Conservation (phyloP, 2,888 invertebrate species). For the Psococerastis gibbosa region DNA sequence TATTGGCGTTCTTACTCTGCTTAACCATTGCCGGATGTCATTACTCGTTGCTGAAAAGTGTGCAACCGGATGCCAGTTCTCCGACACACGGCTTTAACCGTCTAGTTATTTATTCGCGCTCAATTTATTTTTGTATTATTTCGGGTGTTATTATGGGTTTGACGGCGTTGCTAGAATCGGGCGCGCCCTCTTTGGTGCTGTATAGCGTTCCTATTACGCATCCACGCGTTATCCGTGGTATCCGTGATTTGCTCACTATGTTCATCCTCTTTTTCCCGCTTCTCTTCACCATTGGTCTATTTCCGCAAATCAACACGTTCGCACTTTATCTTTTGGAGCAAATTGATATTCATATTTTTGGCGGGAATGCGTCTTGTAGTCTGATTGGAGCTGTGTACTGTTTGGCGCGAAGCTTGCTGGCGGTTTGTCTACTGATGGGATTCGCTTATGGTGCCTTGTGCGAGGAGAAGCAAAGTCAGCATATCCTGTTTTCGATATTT, state of each 20-base stretch:
- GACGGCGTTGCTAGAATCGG: neutral
- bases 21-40: constrained; percentile 96
- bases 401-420: constrained; percentile 57
- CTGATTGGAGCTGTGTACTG: constrained; percentile 67
- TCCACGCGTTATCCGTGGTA: constrained; percentile 39
- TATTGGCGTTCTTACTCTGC: constrained; percentile 87
- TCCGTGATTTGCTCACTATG: constrained; percentile 55
- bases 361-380: constrained; percentile 74
- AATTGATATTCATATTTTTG: constrained; percentile 75
- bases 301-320: constrained; percentile 96
- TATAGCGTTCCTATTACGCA: constrained; percentile 31
- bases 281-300: constrained; percentile 83
- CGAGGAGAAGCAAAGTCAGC: constrained; percentile 69
- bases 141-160: constrained; percentile 21
- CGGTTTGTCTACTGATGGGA: constrained; percentile 63
- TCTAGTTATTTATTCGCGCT: constrained; percentile 81
- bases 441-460: constrained; percentile 72
- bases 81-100: constrained; percentile 96
- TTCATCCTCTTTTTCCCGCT: constrained; percentile 82
- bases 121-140: constrained; percentile 72
- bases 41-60: constrained; percentile 90
- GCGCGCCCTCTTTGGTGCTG: constrained; percentile 17
- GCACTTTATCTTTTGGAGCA: constrained; percentile 93
- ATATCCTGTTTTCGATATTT: constrained; percentile 86
- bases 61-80: constrained; percentile 96